phyloP scores from a whole-genome alignment of 1,140 invertebrate genomes.

The Lepidurus arcticus region DNA sequence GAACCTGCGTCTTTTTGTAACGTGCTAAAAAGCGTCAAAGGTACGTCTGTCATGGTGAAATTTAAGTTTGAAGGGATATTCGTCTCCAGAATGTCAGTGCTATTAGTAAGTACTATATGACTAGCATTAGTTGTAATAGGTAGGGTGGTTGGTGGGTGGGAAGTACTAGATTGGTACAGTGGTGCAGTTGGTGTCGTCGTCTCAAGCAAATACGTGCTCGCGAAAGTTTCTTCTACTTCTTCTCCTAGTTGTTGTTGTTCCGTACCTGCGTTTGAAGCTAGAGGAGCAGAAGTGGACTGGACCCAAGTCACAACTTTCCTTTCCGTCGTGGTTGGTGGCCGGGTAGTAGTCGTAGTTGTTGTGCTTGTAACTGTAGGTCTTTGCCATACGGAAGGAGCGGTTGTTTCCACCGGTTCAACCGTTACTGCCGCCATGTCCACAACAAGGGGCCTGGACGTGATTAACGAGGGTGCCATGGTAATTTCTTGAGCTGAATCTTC shows the following conservation, averaged over 20 bases:
- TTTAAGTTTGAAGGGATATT: not conserved
- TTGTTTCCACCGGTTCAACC: not conserved
- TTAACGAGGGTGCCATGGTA: slow-evolving; percentile 2
- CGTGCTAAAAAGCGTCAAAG: not conserved
- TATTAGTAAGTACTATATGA: not conserved
- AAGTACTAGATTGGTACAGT: not conserved
- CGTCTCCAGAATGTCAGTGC: not conserved
- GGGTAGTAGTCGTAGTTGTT: slow-evolving; percentile 39
- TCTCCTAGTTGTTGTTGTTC: not conserved
- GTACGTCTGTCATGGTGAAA: not conserved
- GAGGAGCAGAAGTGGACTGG: slow-evolving; percentile 36
- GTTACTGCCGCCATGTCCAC: slow-evolving; percentile 3
- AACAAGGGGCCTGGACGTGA: not conserved
- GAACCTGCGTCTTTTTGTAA: not conserved
- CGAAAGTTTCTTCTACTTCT: not conserved
- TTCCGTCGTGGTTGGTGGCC: slow-evolving; percentile 38
- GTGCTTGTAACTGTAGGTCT: slow-evolving; percentile 40
- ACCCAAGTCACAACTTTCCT: slow-evolving; percentile 39
- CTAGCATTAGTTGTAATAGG: slow-evolving; percentile 4
- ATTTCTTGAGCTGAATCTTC: slow-evolving; percentile 2
- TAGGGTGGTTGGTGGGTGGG: not conserved
- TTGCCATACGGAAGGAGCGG: not conserved
- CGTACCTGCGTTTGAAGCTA: not conserved
- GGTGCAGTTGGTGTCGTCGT: not conserved
- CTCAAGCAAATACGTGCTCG: not conserved